Evolutionary conservation across 2,888 invertebrate genomes (phyloP).

Genomic region (Drosophila nigritarsus): DNA sequence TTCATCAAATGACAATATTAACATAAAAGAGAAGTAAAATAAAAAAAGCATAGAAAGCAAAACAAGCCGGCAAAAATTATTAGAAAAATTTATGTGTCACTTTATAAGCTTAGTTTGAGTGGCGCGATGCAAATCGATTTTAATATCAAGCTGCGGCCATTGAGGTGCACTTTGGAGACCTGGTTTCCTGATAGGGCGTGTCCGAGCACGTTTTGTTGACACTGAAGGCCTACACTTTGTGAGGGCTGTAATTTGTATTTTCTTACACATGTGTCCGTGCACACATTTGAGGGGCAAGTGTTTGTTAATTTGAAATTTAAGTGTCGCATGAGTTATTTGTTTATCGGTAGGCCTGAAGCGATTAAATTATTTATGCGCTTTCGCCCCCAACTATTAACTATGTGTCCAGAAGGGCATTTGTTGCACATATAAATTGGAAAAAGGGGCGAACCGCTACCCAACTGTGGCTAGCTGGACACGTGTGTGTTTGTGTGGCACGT

Average conservation of each 20-base stretch:
- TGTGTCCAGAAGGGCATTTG: constrained; percentile 8
- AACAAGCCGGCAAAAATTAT: constrained; percentile 21
- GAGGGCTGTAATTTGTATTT: neutral
- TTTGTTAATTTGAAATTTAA: constrained; percentile 31
- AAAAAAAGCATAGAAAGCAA: constrained; percentile 2
- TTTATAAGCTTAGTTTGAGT: neutral
- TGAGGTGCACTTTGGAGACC: neutral
- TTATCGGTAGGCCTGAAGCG: constrained; percentile 29
- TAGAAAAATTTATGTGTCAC: constrained; percentile 34
- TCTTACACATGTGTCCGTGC: neutral
- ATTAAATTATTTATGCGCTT: constrained; percentile 61
- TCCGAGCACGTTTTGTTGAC: constrained; percentile 25
- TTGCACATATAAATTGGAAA: constrained; percentile 8
- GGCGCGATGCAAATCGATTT: constrained; percentile 46
- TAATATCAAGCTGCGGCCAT: constrained; percentile 20
- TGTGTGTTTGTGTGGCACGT: neutral
- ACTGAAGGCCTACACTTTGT: constrained; percentile 51
- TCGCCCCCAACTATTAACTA: constrained; percentile 37
- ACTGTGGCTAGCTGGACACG: neutral
- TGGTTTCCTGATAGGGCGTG: constrained; percentile 12
- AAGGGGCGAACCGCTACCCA: constrained; percentile 5
- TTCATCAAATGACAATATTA: constrained; percentile 61
- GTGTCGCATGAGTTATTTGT: constrained; percentile 43
- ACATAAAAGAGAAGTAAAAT: constrained; percentile 8
- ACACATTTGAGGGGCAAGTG: constrained; percentile 14